Evolutionary conservation across 2,888 invertebrate genomes (phyloP).

Genomic region (Augiades crinisus): DNA sequence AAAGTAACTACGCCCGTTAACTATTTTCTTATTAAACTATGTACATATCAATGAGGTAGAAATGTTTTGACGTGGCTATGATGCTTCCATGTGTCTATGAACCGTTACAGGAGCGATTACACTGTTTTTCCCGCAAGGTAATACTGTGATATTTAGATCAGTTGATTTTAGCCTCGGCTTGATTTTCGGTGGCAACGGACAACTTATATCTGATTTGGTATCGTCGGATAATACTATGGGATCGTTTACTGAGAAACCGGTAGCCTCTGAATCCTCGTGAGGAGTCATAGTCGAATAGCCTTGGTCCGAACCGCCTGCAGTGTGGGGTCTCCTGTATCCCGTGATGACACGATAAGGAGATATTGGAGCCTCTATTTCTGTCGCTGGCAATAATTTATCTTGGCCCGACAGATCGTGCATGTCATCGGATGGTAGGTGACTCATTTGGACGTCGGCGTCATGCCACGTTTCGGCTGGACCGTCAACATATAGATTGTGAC

Average conservation of each 20-base stretch:
- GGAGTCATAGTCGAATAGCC: constrained; percentile 97
- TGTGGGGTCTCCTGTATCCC: constrained; percentile 88
- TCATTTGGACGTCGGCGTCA: constrained; percentile 84
- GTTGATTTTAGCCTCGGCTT: constrained; percentile 64
- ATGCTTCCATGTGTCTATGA: constrained; percentile 93
- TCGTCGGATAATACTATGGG: constrained; percentile 80
- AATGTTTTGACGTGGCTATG: constrained; percentile 56
- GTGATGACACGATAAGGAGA: constrained; percentile 94
- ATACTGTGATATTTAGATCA: constrained; percentile 70
- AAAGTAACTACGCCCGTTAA: constrained; percentile 3
- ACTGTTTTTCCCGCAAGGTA: constrained; percentile 78
- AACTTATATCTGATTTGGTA: constrained; percentile 78
- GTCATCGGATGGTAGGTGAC: constrained; percentile 87
- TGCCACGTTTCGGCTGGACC: constrained; percentile 78
- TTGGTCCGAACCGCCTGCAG: constrained; percentile 93
- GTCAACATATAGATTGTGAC: constrained; percentile 76
- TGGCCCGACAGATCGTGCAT: constrained; percentile 84
- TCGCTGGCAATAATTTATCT: constrained; percentile 83
- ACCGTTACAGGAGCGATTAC: constrained; percentile 94
- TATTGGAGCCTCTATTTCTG: constrained; percentile 85
- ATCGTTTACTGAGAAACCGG: constrained; percentile 87
- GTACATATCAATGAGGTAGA: constrained; percentile 52
- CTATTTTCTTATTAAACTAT: constrained; percentile 18
- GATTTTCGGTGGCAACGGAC: constrained; percentile 78
- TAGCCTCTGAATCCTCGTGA: constrained; percentile 93